Base-by-base conservation (phyloP, 1,140 invertebrate genomes). In the Camponotus floridanus region DNA sequence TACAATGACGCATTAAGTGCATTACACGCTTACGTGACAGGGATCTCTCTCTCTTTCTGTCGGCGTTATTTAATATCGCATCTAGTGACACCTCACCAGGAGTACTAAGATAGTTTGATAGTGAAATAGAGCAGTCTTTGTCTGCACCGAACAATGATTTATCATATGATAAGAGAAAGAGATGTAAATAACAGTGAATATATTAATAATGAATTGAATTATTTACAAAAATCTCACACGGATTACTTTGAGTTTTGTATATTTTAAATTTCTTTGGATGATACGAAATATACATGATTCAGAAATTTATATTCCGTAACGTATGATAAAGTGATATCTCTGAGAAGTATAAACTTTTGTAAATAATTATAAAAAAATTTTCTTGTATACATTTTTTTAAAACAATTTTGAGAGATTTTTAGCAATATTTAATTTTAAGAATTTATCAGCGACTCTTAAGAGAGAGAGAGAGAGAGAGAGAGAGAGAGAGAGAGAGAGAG, bases 1-100 rank as follows among this genome's bases (percentile, higher is more conserved):
- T 85, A 42, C 59, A 86, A 83, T 67, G 79, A 81, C 86, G 78
- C 79, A 88, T 90, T 88, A 90, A 80, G 33, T 80, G 57, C 64
- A 57, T 80, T 80, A 51, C 45, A 79, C 42, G n/a, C 2, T 21
- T 68, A 18, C 31, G 59, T 61, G 26, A 45, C 39, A 74, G 26
- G n/a, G 31, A 48, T 39, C 73, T 51, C 48, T 18, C 4, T 51
- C 48, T 18, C 3, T 51, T 15, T 61, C 74, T 51, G 15, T 78
- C 26, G 26, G 21, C 8, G 45, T 78, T 55, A 79, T 88, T 89
- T 88, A 86, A 88, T 78, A 73, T 80, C 21, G 9, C 45, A 8
- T 39, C n/a, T 36, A 18, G 73, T 39, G 6, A 33, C 87, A 88
- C 85, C 73, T 51, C 83, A 85, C 64, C 85, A 39, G 15, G 8